A percentile compares a stretch with the other conserved stretches of the same genome.
Evolutionary conservation across 2,113 vertebrate genomes (phyloP).

Genomic region (Progne subis): DNA sequence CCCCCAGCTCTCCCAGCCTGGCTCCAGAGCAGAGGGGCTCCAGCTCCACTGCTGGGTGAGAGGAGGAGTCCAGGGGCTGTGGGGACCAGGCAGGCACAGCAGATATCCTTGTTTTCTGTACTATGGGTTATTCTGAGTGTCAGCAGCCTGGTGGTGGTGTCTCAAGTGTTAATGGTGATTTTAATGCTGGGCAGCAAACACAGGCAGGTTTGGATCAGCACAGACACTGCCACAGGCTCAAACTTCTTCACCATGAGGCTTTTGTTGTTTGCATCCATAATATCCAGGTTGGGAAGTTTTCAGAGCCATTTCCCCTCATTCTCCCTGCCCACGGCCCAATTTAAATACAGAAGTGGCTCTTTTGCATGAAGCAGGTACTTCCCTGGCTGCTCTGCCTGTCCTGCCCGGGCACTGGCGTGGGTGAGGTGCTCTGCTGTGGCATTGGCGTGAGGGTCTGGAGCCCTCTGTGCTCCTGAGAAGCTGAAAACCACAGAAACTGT

Average conservation of each 20-base stretch:
- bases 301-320: neutral
- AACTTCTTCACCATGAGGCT: rapidly evolving
- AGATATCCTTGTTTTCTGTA: neutral
- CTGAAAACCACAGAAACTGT: neutral
- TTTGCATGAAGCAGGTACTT: neutral
- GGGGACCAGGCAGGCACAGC: neutral
- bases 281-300: neutral
- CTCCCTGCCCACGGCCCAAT: neutral
- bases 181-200: neutral
- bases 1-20: neutral
- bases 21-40: neutral
- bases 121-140: neutral
- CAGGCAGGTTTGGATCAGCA: neutral
- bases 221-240: rapidly evolving
- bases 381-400: neutral
- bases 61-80: neutral
- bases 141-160: neutral
- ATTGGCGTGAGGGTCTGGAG: rapidly evolving
- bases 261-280: neutral
- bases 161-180: rapidly evolving
- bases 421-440: neutral
- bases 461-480: neutral
- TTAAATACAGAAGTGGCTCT: neutral
- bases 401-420: neutral
- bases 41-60: neutral